Percentiles rank a stretch among this genome's conserved stretches.
phyloP scores from a whole-genome alignment of 1,140 invertebrate genomes.

The Cherax quadricarinatus region DNA sequence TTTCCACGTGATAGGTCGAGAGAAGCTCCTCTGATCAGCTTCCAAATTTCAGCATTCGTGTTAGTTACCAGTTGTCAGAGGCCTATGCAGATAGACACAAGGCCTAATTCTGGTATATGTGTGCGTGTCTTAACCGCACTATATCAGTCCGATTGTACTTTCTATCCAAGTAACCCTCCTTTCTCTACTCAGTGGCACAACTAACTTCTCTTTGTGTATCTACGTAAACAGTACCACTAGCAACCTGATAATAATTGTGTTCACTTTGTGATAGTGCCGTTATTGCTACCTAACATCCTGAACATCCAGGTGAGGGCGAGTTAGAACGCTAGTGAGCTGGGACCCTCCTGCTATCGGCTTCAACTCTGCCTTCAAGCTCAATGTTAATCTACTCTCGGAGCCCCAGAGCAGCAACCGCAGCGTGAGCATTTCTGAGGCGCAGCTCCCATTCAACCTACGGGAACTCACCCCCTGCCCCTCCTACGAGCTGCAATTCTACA shows the following conservation, averaged over 20 bases:
- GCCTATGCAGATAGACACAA: too few species aligned
- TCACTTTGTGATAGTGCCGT: not conserved
- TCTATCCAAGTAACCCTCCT: not conserved
- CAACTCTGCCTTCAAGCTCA: slow-evolving; percentile 88
- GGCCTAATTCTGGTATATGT: too few species aligned
- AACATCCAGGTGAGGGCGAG: slow-evolving; percentile 85
- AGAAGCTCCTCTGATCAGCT: too few species aligned
- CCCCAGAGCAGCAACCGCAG: slow-evolving; percentile 72
- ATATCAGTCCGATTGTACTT: too few species aligned
- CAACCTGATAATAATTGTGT: too few species aligned
- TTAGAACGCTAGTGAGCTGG: slow-evolving; percentile 92
- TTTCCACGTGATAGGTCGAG: too few species aligned
- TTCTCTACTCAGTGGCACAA: not conserved
- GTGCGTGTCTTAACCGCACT: too few species aligned
- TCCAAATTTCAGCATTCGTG: too few species aligned
- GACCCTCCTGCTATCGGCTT: slow-evolving; percentile 88
- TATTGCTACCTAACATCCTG: slow-evolving; percentile 37
- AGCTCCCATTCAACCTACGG: slow-evolving; percentile 68
- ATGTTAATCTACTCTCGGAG: slow-evolving; percentile 78
- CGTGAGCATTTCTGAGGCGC: slow-evolving; percentile 50
- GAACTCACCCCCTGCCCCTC: slow-evolving; percentile 71
- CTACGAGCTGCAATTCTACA: slow-evolving; percentile 81
- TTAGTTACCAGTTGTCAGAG: too few species aligned
- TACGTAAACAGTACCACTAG: too few species aligned
- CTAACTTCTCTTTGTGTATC: too few species aligned